These are phyloP conservation scores for Hydropsyche betteni DNA, from an alignment of 2,888 invertebrate species.

Conservation along the genomic window DNA sequence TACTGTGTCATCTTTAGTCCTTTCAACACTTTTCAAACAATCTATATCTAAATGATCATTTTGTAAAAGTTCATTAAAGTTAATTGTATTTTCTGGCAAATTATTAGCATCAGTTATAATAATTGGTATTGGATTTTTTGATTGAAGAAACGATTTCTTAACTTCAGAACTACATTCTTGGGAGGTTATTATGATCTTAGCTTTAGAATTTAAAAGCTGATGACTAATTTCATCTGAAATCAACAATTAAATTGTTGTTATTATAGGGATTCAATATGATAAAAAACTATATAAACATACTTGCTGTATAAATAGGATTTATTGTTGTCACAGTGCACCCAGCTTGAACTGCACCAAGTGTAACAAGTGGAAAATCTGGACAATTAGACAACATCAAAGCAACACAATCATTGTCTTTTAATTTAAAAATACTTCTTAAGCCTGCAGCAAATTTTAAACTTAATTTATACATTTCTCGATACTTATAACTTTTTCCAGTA, in stretches of 20 bases:
- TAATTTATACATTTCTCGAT: constrained; percentile 70
- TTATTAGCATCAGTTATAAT: constrained; percentile 63
- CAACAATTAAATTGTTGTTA: neutral
- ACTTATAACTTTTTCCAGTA: constrained; percentile 78
- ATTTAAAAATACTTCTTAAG: constrained; percentile 71
- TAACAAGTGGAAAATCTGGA: constrained; percentile 76
- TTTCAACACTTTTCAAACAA: constrained; percentile 62
- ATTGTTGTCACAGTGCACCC: constrained; percentile 76
- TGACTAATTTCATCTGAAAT: constrained; percentile 74
- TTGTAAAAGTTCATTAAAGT: constrained; percentile 71
- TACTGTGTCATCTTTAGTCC: constrained; percentile 68
- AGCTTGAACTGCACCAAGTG: constrained; percentile 74
- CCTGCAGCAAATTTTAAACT: constrained; percentile 74
- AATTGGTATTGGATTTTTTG: constrained; percentile 66
- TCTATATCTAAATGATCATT: constrained; percentile 66
- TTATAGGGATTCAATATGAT: neutral
- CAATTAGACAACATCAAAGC: constrained; percentile 78
- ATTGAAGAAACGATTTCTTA: constrained; percentile 62
- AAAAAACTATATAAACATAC: constrained; percentile 57
- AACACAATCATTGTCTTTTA: constrained; percentile 73
- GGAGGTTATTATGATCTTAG: constrained; percentile 73
- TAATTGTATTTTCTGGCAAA: constrained; percentile 67
- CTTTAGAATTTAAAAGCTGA: constrained; percentile 69
- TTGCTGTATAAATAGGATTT: constrained; percentile 77
- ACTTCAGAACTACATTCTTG: constrained; percentile 63